phyloP scores from a whole-genome alignment of 2,888 invertebrate genomes.

The Megastigmus dorsalis region DNA sequence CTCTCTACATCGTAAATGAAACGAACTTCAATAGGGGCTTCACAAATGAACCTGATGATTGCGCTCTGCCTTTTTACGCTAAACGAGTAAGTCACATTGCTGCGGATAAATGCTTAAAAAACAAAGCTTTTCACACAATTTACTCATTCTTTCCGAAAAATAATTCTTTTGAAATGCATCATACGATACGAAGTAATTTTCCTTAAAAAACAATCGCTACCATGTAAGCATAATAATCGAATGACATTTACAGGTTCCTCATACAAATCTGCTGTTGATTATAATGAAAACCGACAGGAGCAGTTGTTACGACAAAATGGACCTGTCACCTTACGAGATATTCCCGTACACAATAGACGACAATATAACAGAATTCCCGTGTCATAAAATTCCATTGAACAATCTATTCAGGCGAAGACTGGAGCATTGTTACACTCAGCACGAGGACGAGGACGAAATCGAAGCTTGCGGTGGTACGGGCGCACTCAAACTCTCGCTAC shows the following conservation, averaged over 20 bases:
- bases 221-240: background rate
- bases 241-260: constrained; percentile 75
- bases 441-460: constrained; percentile 78
- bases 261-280: constrained; percentile 86
- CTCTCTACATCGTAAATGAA: constrained; percentile 82
- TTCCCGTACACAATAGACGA: constrained; percentile 68
- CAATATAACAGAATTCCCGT: constrained; percentile 77
- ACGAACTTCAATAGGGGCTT: constrained; percentile 72
- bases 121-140: no score
- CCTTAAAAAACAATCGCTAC: background rate
- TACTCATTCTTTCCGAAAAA: no score
- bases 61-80: constrained; percentile 81
- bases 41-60: constrained; percentile 72
- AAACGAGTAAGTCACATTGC: constrained; percentile 76
- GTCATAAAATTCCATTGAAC: constrained; percentile 85
- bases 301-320: constrained; percentile 75
- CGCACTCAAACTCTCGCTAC: constrained; percentile 54
- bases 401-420: constrained; percentile 81
- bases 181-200: background rate
- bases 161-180: background rate
- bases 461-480: constrained; percentile 72
- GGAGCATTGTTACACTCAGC: constrained; percentile 86
- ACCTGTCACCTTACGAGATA: constrained; percentile 76
- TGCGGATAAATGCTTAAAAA: no score
- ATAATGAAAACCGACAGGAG: constrained; percentile 79